Conservation (phyloP, 2,797 vertebrate species). For the Balearica regulorum region DNA sequence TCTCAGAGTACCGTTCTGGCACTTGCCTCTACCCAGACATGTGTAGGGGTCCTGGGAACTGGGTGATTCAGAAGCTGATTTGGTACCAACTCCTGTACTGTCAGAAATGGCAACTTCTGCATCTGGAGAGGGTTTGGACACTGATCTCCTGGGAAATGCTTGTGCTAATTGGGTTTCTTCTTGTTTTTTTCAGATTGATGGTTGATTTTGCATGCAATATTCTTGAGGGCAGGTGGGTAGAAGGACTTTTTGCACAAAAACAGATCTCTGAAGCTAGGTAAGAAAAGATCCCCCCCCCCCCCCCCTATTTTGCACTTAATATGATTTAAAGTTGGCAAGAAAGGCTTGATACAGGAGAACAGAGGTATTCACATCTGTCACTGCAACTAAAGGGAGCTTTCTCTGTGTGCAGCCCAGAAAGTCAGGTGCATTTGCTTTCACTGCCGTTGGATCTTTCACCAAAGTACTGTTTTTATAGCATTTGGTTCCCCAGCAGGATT, state of each 20-base stretch:
- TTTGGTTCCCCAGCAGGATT: constrained; percentile 47
- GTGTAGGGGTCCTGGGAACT: neutral
- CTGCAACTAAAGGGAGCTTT: neutral
- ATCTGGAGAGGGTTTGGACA: neutral
- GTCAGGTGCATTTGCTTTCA: constrained; percentile 40
- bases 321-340: neutral
- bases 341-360: neutral
- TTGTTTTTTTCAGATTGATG: neutral
- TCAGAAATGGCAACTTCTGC: neutral
- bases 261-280: neutral
- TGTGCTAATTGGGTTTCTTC: neutral
- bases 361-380: neutral
- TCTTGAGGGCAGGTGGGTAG: neutral
- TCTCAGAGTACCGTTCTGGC: neutral
- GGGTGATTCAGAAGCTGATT: neutral
- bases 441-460: neutral
- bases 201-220: neutral
- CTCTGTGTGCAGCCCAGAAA: neutral
- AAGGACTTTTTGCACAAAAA: neutral
- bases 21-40: neutral
- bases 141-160: neutral
- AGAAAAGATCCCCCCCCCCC: neutral
- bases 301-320: neutral
- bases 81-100: neutral
- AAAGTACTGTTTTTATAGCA: constrained; percentile 22